These are phyloP conservation scores for Yoshiicerus persimilis DNA, from an alignment of 1,140 invertebrate species.

Conservation along the genomic window DNA sequence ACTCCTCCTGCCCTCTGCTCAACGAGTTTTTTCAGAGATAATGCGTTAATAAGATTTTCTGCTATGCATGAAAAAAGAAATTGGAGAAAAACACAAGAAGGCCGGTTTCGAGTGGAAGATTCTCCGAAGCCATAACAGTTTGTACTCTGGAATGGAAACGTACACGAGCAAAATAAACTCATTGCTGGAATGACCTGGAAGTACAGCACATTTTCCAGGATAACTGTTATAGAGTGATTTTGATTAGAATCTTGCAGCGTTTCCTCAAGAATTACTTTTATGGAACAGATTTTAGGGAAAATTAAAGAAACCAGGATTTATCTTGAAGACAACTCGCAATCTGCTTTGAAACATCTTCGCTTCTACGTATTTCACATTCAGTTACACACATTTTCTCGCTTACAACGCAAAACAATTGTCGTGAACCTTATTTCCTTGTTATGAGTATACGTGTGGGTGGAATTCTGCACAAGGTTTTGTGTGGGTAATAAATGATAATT, in stretches of 20 bases:
- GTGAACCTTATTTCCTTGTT: no score
- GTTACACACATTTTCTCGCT: no score
- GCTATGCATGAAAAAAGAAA: background rate
- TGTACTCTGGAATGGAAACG: background rate
- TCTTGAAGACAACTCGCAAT: no score
- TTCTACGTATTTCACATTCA: no score
- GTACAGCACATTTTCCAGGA: background rate
- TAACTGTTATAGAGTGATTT: constrained; percentile 1
- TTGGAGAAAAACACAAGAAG: background rate
- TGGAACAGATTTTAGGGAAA: background rate
- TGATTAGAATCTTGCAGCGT: constrained; percentile 10
- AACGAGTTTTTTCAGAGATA: background rate
- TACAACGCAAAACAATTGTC: no score
- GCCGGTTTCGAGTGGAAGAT: background rate
- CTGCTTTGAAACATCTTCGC: no score
- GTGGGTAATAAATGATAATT: no score
- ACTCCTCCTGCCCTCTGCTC: no score
- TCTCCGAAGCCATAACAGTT: background rate
- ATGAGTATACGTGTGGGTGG: no score
- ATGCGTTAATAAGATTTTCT: background rate
- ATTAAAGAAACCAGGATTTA: background rate
- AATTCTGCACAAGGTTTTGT: no score
- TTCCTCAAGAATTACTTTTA: background rate
- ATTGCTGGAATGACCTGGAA: background rate
- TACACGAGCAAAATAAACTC: background rate